Conservation (phyloP, 2,797 vertebrate genomes). For the Bufotes viridis region DNA sequence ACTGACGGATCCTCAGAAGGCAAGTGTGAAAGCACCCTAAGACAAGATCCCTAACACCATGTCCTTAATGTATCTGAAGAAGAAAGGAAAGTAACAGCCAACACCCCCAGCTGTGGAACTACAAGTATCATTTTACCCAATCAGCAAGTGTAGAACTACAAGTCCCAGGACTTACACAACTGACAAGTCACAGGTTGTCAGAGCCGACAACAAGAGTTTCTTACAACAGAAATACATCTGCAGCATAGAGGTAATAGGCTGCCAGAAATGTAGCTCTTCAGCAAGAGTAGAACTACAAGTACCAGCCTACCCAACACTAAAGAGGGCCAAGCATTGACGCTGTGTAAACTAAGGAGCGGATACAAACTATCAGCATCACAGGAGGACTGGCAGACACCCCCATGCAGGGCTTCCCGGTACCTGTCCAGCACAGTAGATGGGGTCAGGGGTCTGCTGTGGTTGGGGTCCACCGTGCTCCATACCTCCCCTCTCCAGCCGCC, state of each 20-base stretch:
- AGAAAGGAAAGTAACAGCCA: no score
- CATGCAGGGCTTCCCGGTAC: constrained; percentile 19
- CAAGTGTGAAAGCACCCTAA: no score
- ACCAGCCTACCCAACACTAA: not conserved
- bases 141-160: no score
- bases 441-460: not conserved
- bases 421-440: not conserved
- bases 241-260: no score
- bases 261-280: not conserved
- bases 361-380: not conserved
- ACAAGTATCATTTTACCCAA: not conserved
- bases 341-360: not conserved
- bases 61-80: no score
- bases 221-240: no score
- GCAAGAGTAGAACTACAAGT: constrained; percentile 4
- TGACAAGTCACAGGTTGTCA: no score
- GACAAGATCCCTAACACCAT: no score
- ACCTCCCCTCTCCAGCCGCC: not conserved
- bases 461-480: constrained; percentile 38
- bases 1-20: no score
- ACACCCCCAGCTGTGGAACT: no score
- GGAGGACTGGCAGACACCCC: not conserved
- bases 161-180: no score
- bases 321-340: not conserved
- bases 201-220: no score